phyloP scores from a whole-genome alignment of 2,113 vertebrate species.

The Jaculus jaculus region DNA sequence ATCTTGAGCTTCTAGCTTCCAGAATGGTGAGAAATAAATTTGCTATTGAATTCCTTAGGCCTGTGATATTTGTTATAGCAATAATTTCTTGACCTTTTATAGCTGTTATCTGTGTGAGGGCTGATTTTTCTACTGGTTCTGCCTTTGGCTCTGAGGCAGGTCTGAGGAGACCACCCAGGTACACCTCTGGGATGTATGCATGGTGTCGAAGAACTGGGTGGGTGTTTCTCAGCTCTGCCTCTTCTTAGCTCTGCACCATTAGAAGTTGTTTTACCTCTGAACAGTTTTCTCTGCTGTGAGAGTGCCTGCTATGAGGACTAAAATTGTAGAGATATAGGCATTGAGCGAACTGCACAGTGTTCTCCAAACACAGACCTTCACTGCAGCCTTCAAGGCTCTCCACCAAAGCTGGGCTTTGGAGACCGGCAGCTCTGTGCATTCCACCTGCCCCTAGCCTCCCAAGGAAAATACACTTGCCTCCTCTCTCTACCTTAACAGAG shows the following conservation, averaged over 20 bases:
- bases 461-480: slow-evolving; percentile 60
- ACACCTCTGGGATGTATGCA: neutral
- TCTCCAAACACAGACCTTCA: neutral
- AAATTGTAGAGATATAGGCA: neutral
- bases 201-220: neutral
- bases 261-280: neutral
- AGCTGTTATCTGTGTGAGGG: neutral
- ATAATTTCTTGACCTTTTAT: neutral
- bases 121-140: neutral
- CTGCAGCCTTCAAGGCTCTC: neutral
- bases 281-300: neutral
- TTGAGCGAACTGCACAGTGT: neutral
- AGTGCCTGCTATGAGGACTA: neutral
- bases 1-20: neutral
- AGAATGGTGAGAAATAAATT: neutral
- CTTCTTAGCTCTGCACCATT: neutral
- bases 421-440: slow-evolving; percentile 18
- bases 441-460: slow-evolving; percentile 31
- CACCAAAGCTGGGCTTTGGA: neutral
- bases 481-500: slow-evolving; percentile 60
- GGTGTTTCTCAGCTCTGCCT: neutral
- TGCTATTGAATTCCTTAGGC: neutral
- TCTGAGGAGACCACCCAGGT: neutral
- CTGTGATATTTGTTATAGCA: neutral
- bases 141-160: neutral